Evolutionary conservation across 2,797 vertebrate genomes (phyloP).

Genomic region (Labroides dimidiatus): DNA sequence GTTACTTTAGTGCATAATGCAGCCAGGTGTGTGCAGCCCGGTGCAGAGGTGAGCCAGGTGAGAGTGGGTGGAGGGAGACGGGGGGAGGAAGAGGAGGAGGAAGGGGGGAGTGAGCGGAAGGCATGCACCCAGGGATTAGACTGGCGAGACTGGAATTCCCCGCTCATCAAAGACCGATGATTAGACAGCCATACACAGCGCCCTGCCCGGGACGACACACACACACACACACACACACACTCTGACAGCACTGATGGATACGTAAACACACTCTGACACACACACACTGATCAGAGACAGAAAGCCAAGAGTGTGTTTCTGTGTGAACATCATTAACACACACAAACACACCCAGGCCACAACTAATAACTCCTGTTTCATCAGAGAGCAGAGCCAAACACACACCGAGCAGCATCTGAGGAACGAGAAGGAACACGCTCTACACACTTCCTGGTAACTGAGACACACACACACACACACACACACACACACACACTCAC

Average conservation of each 20-base stretch:
- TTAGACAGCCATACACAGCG: conserved; percentile 65
- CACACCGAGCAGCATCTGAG: neutral
- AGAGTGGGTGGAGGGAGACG: conserved; percentile 16
- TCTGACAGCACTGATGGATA: neutral
- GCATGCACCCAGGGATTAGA: conserved; percentile 67
- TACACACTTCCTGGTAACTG: neutral
- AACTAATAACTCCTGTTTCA: conserved; percentile 25
- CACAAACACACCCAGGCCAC: conserved; percentile 13
- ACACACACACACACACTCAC: too few species aligned
- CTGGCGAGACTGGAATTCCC: conserved; percentile 78
- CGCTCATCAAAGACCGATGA: conserved; percentile 75
- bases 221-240: conserved; percentile 14
- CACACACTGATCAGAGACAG: conserved; percentile 11
- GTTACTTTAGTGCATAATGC: too few species aligned
- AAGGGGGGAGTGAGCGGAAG: conserved; percentile 48
- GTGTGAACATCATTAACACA: neutral
- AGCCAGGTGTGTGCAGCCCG: conserved; percentile 15
- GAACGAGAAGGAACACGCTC: conserved; percentile 4
- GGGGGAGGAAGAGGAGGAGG: conserved; percentile 9
- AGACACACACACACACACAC: conserved; percentile 5
- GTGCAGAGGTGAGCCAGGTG: conserved; percentile 31
- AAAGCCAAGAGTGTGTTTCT: too few species aligned
- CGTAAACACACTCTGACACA: neutral
- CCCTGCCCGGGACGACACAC: conserved; percentile 6
- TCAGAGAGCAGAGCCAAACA: conserved; percentile 14